phyloP scores from a whole-genome alignment of 2,888 invertebrate species.

The Pediacus dermestoides region DNA sequence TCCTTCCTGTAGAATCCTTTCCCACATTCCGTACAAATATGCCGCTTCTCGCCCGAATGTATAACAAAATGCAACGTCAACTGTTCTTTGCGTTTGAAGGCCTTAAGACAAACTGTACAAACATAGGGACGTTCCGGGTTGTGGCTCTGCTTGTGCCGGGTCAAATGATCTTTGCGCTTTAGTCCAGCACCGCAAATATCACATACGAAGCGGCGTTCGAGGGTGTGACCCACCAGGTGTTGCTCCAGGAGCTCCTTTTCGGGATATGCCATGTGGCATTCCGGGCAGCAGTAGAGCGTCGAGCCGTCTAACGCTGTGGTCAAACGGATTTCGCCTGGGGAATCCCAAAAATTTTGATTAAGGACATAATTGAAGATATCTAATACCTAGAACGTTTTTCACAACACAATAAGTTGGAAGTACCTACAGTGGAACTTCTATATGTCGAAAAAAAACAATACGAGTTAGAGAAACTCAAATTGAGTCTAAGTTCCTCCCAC shows the following conservation, averaged over 20 bases:
- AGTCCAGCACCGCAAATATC: constrained; percentile 86
- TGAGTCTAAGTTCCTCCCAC: too few species aligned
- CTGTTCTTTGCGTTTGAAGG: constrained; percentile 86
- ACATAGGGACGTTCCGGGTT: constrained; percentile 86
- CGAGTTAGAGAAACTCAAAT: too few species aligned
- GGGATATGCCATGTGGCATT: constrained; percentile 87
- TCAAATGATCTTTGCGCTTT: constrained; percentile 82
- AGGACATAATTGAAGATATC: too few species aligned
- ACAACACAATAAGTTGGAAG: too few species aligned
- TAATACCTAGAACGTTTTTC: too few species aligned
- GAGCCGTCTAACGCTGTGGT: constrained; percentile 80
- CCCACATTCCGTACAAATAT: constrained; percentile 82
- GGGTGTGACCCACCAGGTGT: constrained; percentile 81
- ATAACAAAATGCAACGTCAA: constrained; percentile 85
- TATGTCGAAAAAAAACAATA: not conserved
- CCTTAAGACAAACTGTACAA: constrained; percentile 82
- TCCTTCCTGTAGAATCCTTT: constrained; percentile 88
- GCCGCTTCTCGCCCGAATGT: constrained; percentile 85
- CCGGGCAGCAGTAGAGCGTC: constrained; percentile 81
- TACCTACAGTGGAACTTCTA: not conserved
- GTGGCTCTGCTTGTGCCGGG: constrained; percentile 82
- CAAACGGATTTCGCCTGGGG: constrained; percentile 64
- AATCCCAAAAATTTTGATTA: not conserved
- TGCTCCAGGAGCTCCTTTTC: constrained; percentile 80
- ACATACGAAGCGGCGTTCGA: constrained; percentile 81